Base-by-base conservation (phyloP, 1,140 invertebrate species). In the Drosophila simulans region DNA sequence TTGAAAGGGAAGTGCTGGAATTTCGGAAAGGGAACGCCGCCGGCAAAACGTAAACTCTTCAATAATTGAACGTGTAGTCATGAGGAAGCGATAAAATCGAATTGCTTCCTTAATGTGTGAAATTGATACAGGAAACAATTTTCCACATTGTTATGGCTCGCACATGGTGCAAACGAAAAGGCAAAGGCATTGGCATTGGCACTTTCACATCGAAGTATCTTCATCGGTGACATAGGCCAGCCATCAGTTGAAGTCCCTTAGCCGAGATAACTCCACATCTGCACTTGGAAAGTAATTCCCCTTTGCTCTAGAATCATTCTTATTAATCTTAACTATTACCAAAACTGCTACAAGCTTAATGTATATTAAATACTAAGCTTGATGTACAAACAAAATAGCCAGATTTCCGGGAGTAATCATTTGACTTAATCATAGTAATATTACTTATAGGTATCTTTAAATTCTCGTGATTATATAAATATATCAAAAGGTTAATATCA, bases 71-170 rank as follows among this genome's bases (percentile, higher is more conserved):
- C 85, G 85, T 89, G 80, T 90, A 90, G 85, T 90, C 85, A 89
- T 88, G 84, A 90, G 88, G 86, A 90, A 90, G 79, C 82, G 88
- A 90, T 90, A 91, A 90, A 90, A 90, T 86, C 82, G 80, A 90
- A 90, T 90, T 86, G 88, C 82, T 90, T 90, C 86, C 86, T 90
- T 90, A 90, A 90, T 90, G 82, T 90, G 88, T 90, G 82, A 90
- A 90, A 90, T 90, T 90, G 88, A 90, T 90, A 90, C 88, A 86
- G 86, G 86, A 90, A 90, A 90, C 88, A 90, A 90, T 90, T 90
- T 90, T 90, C 86, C 86, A 82, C 88, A 90, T 90, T 90, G 86
- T 90, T 90, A 90, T 90, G 81, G 73, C 78, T 62, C 81, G 78
- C 86, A 90, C 77, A 90, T 89, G 84, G 75, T 89, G 80, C 60